phyloP scores from a whole-genome alignment of 2,888 invertebrate genomes.

The Rutpela maculata region DNA sequence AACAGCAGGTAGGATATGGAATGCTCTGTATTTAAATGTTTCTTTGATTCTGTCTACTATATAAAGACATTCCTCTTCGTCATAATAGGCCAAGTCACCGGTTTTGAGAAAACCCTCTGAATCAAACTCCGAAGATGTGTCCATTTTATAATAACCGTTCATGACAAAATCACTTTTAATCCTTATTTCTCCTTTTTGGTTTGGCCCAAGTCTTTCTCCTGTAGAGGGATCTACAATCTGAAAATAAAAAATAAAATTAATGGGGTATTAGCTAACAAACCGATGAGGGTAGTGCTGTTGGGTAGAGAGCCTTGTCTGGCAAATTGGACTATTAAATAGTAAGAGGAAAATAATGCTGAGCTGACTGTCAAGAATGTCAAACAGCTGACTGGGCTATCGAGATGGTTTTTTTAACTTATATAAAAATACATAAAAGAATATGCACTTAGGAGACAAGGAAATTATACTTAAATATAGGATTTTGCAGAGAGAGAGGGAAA shows the following conservation, averaged over 20 bases:
- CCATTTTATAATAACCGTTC: constrained; percentile 74
- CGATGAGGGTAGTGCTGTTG: too few relatives aligned
- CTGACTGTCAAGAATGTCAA: too few relatives aligned
- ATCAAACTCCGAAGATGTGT: constrained; percentile 69
- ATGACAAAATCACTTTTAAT: constrained; percentile 68
- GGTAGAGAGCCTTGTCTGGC: too few relatives aligned
- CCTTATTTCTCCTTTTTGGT: constrained; percentile 75
- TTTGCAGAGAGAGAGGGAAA: too few relatives aligned
- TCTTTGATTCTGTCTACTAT: constrained; percentile 75
- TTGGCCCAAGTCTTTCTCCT: constrained; percentile 64
- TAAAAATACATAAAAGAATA: too few relatives aligned
- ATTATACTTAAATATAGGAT: too few relatives aligned
- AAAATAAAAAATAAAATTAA: constrained; percentile 23
- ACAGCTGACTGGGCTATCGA: too few relatives aligned
- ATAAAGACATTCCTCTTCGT: constrained; percentile 73
- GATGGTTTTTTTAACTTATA: too few relatives aligned
- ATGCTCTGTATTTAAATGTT: constrained; percentile 73
- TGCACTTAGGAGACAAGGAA: too few relatives aligned
- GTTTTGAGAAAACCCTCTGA: constrained; percentile 74
- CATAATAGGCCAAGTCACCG: constrained; percentile 75
- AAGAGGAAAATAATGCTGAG: too few relatives aligned
- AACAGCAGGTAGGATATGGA: constrained; percentile 71
- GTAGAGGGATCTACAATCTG: constrained; percentile 60
- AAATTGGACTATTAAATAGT: too few relatives aligned
- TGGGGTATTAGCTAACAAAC: background rate